These are phyloP conservation scores for Myotis findleyi DNA, from an alignment of 2,797 vertebrate genomes.

Conservation along the genomic window DNA sequence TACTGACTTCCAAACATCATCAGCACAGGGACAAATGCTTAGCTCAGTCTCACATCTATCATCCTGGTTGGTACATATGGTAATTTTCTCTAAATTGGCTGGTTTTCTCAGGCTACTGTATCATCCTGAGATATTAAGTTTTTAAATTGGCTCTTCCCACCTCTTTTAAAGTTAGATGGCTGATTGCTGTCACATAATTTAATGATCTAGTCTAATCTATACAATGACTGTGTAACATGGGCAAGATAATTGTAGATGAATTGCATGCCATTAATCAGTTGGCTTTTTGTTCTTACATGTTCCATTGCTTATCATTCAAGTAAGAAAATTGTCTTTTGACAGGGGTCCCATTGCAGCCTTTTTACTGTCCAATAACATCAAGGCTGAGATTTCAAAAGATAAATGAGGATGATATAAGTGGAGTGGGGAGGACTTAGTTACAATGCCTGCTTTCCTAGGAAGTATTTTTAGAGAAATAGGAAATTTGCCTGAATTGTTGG, in stretches of 20 bases:
- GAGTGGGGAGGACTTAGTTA: constrained; percentile 7
- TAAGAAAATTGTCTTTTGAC: constrained; percentile 83
- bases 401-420: constrained; percentile 67
- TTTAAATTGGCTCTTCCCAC: constrained; percentile 80
- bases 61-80: constrained; percentile 77
- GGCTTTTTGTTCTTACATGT: constrained; percentile 83
- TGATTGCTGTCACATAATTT: constrained; percentile 61
- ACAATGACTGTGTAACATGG: constrained; percentile 75
- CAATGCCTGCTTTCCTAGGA: constrained; percentile 53
- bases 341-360: constrained; percentile 66
- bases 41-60: constrained; percentile 76
- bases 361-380: constrained; percentile 80
- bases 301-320: constrained; percentile 82
- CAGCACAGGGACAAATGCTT: constrained; percentile 70
- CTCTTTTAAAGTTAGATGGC: constrained; percentile 69
- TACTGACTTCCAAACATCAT: constrained; percentile 48
- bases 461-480: constrained; percentile 51
- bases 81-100: constrained; percentile 82
- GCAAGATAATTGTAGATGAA: constrained; percentile 84
- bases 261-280: constrained; percentile 78
- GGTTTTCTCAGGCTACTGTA: constrained; percentile 80
- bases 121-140: constrained; percentile 83
- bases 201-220: constrained; percentile 80
- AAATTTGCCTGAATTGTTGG: constrained; percentile 3
- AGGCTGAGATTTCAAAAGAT: constrained; percentile 71